Evolutionary conservation across 1,140 invertebrate genomes (phyloP).

Genomic region (Megalonaias nervosa): DNA sequence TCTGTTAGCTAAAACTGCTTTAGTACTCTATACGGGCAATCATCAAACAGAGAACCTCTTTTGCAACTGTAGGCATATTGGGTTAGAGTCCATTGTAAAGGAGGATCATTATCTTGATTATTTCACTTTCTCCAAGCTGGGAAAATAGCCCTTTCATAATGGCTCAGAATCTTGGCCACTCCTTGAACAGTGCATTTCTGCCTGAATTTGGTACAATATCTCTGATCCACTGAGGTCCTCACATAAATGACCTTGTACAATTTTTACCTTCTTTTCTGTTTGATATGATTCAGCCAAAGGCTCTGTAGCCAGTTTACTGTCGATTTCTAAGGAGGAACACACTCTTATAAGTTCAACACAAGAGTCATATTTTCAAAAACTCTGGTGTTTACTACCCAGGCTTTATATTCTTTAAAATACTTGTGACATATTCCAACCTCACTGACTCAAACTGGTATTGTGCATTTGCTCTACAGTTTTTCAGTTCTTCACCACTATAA

Average conservation of each 20-base stretch:
- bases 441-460: background rate
- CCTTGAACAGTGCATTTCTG: background rate
- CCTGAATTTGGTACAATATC: background rate
- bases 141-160: background rate
- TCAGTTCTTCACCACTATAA: background rate
- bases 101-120: no score
- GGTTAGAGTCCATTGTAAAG: no score
- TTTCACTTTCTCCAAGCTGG: no score
- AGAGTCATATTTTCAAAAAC: background rate
- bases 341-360: slow-evolving; percentile 5
- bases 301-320: background rate
- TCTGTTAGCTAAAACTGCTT: no score
- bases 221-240: background rate
- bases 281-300: background rate
- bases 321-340: background rate
- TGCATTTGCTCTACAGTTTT: background rate
- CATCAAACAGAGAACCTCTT: no score
- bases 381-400: background rate
- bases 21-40: no score
- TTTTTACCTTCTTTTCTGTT: slow-evolving; percentile 5
- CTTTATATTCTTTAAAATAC: slow-evolving; percentile 7
- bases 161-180: slow-evolving; percentile 4
- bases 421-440: background rate
- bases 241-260: slow-evolving; percentile 3
- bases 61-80: no score